These are phyloP conservation scores for Sylvia borin DNA, from an alignment of 2,797 vertebrate species.

Conservation along the genomic window DNA sequence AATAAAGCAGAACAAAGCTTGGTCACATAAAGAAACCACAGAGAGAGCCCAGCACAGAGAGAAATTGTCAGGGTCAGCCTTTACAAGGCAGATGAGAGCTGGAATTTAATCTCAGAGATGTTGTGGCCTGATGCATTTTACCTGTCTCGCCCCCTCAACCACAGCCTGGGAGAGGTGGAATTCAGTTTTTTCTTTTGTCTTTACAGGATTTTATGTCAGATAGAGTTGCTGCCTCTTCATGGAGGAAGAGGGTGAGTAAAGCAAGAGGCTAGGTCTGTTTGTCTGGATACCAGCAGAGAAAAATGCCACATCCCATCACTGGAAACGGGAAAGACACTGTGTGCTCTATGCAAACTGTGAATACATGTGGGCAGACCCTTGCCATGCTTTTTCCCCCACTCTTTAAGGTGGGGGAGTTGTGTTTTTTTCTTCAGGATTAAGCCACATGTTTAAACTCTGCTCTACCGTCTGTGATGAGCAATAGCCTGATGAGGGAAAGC, in stretches of 20 bases:
- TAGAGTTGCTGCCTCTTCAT: neutral
- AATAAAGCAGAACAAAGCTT: neutral
- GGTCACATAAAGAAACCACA: neutral
- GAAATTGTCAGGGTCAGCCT: neutral
- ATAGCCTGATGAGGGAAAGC: neutral
- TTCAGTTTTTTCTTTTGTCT: neutral
- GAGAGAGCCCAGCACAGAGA: neutral
- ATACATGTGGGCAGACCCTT: neutral
- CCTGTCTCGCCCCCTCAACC: constrained; percentile 26
- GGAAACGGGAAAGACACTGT: neutral
- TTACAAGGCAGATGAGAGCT: neutral
- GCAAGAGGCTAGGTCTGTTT: neutral
- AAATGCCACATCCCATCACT: neutral
- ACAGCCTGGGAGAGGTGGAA: neutral
- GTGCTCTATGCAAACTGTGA: neutral
- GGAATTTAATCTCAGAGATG: constrained; percentile 3
- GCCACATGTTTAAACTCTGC: neutral
- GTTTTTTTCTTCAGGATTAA: neutral
- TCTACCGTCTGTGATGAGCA: neutral
- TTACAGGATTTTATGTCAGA: neutral
- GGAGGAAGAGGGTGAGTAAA: neutral
- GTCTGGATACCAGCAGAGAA: neutral
- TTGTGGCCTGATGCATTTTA: constrained; percentile 30
- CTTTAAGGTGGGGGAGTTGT: neutral
- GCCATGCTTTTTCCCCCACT: rapidly evolving